Evolutionary conservation across 2,113 vertebrate species (phyloP), one percentile per base, ranked within the genome.

Genomic region (Pipa parva): DNA sequence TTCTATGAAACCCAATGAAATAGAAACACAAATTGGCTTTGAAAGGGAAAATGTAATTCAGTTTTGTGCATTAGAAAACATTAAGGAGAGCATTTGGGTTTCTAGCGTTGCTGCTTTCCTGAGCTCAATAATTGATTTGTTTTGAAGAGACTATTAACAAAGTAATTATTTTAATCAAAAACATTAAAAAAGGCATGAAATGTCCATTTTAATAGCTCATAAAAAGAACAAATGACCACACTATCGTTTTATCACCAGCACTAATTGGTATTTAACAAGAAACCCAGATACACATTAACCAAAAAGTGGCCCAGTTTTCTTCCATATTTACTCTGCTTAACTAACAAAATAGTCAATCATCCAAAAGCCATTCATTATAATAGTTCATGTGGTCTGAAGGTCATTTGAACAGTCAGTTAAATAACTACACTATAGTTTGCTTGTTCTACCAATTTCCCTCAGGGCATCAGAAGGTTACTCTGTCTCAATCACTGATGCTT

Each of bases 321-420:
- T 27, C n/a, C 15, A 45, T 20, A 31, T 24, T 52, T 17, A 18
- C 0, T 0, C 24, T 52, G 24, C 3, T 52, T 28, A 28, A 59
- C 5, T 13, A 54, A 37, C 46, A 27, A 37, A 29, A 51, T 37
- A 37, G 45, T 2, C 37, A 20, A 37, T 57, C 24, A 72, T 0
- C 31, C 4, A 0, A 10, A 18, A 13, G 2, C 3, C 22, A 15
- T 24, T 26, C 21, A 37, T 33, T 39, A 8, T 31, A 27, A 3
- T 1, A 59, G n/a, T n/a, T n/a, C 20, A 21, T 28, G 18, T 20
- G 71, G 31, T 45, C 72, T 76, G 73, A 74, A 80, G 80, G 77
- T 75, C 42, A 59, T 22, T 55, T 9, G 33, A 65, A 61, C 18
- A 61, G 25, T 1, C 5, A 15, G 1, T 49, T 62, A 0, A 60